These are phyloP conservation scores for Montifringilla adamsi DNA, from an alignment of 2,113 vertebrate species.

Conservation along the genomic window DNA sequence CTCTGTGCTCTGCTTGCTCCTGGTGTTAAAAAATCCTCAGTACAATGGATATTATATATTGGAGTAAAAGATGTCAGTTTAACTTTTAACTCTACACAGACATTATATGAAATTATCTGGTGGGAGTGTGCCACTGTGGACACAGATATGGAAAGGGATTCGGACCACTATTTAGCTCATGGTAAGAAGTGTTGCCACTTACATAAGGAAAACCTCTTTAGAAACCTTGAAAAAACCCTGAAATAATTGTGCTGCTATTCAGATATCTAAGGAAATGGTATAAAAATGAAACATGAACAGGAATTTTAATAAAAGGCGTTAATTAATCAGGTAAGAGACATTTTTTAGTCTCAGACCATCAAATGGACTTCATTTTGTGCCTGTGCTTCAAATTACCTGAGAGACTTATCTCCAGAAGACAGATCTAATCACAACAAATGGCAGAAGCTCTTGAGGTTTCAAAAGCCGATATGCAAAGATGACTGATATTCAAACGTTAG, in stretches of 20 bases:
- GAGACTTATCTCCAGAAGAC: constrained; percentile 68
- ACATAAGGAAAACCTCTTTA: background rate
- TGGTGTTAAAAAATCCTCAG: constrained; percentile 18
- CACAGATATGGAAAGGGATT: background rate
- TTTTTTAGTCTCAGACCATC: constrained; percentile 57
- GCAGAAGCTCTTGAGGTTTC: constrained; percentile 34
- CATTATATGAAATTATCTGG: background rate
- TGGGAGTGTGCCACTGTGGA: background rate
- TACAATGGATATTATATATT: background rate
- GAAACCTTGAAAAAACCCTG: background rate
- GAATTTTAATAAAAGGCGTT: constrained; percentile 40
- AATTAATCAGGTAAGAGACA: constrained; percentile 59
- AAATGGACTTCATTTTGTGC: constrained; percentile 48
- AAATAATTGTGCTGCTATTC: background rate
- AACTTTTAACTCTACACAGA: background rate
- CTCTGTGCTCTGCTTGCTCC: background rate
- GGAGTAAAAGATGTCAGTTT: background rate
- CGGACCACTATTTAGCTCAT: background rate
- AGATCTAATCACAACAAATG: constrained; percentile 69
- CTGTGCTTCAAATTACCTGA: constrained; percentile 59
- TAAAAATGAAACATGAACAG: constrained; percentile 10
- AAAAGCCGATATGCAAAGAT: constrained; percentile 29
- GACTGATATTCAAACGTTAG: constrained; percentile 58
- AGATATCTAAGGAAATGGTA: constrained; percentile 24
- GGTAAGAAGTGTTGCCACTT: background rate